Base-by-base conservation (phyloP, 2,113 vertebrate genomes). In the Perca fluviatilis region DNA sequence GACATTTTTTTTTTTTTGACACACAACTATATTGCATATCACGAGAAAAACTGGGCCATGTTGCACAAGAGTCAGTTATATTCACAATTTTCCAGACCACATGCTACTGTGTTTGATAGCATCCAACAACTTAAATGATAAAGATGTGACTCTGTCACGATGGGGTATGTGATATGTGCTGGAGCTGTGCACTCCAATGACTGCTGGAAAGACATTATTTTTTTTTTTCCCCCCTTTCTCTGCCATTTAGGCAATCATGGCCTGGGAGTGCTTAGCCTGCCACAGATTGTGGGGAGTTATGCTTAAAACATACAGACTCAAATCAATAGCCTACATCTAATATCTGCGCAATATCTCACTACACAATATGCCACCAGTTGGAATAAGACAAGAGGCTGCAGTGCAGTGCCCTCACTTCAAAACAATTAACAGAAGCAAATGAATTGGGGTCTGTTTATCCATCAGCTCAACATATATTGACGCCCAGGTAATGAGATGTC, bases 401-500 rank as follows among this genome's bases (percentile, higher is more conserved):
- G 53, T 68, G 71, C 77, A 67, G 62, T 12, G 51, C 13, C 57
- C 50, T 74, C 65, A 75, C 69, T 80, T 89, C 76, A 79, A 85
- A 90, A 93, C 84, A 87, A 90, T 87, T 86, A 88, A 74, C 85
- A 74, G 33, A 57, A 75, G 80, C 70, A 74, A 91, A 93, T 88
- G 65, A 87, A 88, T 73, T 27, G 30, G 53, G 43, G 54, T 70
- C 74, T 46, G 91, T 90, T 92, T 92, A 91, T 89, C 88, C 89
- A 90, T 92, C 89, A 90, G 79, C 86, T 76, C 79, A 90, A 86
- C 92, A 54, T 72, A 82, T 93, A 93, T 91, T 87, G 93, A 94
- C 92, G 86, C 82, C 56, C 82, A 81, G 89, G 89, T 94, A 94
- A 93, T 93, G 93, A 92, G 86, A 91, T 86, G 87, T 93, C 92